Evolutionary conservation across 1,140 invertebrate genomes (phyloP).

Genomic region (Musca vetustissima): DNA sequence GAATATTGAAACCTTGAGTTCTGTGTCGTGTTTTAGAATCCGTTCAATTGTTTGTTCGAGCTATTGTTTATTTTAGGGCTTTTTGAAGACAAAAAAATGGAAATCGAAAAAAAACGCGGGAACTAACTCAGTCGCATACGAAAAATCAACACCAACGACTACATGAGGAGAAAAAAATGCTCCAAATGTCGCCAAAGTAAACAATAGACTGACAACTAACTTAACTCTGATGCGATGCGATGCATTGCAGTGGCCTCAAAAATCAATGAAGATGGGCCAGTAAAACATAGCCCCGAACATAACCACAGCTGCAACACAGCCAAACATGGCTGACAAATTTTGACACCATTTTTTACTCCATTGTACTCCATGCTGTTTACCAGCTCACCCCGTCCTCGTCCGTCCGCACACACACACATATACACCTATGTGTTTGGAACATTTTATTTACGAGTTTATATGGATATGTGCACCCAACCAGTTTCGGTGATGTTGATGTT

Average conservation of each 20-base stretch:
- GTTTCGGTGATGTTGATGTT: slow-evolving; percentile 2
- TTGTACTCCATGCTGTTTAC: background rate
- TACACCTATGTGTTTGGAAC: too few species aligned
- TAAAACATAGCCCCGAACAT: too few species aligned
- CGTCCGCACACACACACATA: too few species aligned
- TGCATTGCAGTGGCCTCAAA: slow-evolving; percentile 14
- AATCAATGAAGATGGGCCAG: slow-evolving; percentile 17
- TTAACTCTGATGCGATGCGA: background rate
- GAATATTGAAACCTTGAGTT: slow-evolving; percentile 21
- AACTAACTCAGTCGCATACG: too few species aligned
- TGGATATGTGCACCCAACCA: background rate
- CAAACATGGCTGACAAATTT: slow-evolving; percentile 22
- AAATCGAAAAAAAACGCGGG: too few species aligned
- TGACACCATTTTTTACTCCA: slow-evolving; percentile 15
- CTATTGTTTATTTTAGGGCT: slow-evolving; percentile 10
- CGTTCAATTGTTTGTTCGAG: background rate
- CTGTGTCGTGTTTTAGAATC: background rate
- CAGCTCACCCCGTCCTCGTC: too few species aligned
- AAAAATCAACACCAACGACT: too few species aligned
- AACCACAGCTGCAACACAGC: background rate
- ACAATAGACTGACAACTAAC: slow-evolving; percentile 18
- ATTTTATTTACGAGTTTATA: background rate
- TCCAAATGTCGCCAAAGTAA: slow-evolving; percentile 19
- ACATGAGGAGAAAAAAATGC: background rate
- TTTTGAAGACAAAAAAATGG: background rate